Percentiles rank a stretch among this genome's conserved stretches.
These are phyloP conservation scores for Geodia barretti DNA, from an alignment of 37 sponge, comb jelly and placozoan species.

Conservation along the genomic window DNA sequence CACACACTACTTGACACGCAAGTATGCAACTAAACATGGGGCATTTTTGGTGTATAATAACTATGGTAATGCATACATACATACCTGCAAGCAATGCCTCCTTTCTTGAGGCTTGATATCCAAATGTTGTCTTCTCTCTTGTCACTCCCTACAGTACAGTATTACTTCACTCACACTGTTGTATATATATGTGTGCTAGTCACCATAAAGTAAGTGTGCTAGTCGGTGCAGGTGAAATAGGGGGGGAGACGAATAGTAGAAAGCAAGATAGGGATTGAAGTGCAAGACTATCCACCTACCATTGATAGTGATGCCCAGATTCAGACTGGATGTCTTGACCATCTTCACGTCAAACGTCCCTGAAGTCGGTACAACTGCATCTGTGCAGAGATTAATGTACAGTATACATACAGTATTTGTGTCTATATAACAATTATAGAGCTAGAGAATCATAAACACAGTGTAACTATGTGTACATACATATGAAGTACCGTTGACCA, in stretches of 20 bases:
- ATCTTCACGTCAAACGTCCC: constrained; percentile 86
- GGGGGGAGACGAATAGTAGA: constrained; percentile 1
- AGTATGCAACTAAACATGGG: too few relatives aligned
- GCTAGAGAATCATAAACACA: too few relatives aligned
- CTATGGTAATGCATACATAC: not conserved
- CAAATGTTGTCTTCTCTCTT: constrained; percentile 70
- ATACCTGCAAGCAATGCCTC: constrained; percentile 85
- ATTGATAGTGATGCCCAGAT: constrained; percentile 87
- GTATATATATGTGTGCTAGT: not conserved
- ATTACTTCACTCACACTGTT: not conserved
- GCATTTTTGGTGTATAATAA: too few relatives aligned
- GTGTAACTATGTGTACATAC: too few relatives aligned
- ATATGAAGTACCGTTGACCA: too few relatives aligned
- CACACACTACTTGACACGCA: too few relatives aligned
- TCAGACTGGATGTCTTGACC: constrained; percentile 52
- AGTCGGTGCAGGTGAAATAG: not conserved
- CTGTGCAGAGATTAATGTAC: too few relatives aligned
- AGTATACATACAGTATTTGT: too few relatives aligned
- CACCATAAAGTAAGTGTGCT: not conserved
- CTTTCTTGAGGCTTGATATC: constrained; percentile 88
- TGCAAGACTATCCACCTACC: constrained; percentile 24
- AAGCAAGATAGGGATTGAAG: not conserved
- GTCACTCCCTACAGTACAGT: constrained; percentile 19
- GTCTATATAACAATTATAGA: too few relatives aligned
- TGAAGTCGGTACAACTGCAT: constrained; percentile 71